phyloP scores from a whole-genome alignment of 2,888 invertebrate species.

The Digitonthophagus gazella region DNA sequence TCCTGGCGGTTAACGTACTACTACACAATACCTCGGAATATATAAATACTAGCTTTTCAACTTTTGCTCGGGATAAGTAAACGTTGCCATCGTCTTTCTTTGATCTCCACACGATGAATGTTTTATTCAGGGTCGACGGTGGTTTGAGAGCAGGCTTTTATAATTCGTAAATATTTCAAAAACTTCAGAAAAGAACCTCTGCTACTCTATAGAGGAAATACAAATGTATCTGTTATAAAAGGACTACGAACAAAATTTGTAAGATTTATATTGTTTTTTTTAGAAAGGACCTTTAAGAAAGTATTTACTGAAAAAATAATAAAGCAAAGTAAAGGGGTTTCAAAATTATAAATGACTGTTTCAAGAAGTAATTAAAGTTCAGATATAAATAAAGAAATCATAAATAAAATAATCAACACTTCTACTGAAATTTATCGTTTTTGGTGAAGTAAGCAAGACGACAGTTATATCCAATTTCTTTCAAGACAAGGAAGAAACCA shows the following conservation, averaged over 20 bases:
- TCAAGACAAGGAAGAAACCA: background rate
- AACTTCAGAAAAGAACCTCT: no score
- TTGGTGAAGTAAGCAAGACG: conserved; percentile 1
- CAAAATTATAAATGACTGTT: background rate
- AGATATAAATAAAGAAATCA: background rate
- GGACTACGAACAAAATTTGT: no score
- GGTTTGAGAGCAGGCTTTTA: background rate
- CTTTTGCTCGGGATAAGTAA: background rate
- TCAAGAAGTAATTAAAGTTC: background rate
- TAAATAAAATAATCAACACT: background rate
- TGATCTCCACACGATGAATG: background rate
- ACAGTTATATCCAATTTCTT: conserved; percentile 28
- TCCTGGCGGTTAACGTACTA: background rate
- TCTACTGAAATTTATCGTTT: background rate
- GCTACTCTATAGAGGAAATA: no score
- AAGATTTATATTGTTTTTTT: no score
- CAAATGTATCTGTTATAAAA: no score
- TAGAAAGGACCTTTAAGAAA: no score
- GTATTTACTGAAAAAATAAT: background rate
- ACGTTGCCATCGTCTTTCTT: background rate
- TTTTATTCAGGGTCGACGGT: background rate
- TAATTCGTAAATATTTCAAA: background rate
- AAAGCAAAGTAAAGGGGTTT: background rate
- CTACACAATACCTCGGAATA: background rate
- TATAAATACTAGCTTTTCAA: background rate